These are phyloP conservation scores for Notolabrus celidotus DNA, from an alignment of 2,797 vertebrate species.

Conservation along the genomic window DNA sequence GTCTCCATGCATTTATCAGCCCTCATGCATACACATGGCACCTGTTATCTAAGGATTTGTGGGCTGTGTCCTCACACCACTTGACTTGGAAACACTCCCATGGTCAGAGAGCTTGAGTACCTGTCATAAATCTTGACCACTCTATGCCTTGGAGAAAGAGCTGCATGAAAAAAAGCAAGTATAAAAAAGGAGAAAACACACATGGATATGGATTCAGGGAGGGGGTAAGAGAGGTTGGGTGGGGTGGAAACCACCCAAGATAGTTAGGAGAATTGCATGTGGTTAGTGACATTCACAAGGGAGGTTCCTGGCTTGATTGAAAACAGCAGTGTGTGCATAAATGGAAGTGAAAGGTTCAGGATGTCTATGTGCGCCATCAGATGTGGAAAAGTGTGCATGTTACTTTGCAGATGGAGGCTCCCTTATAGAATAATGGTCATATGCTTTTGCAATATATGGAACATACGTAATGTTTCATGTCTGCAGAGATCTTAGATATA, in stretches of 20 bases:
- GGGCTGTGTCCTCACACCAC: slow-evolving; percentile 49
- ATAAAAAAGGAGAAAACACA: slow-evolving; percentile 39
- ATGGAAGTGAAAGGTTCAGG: slow-evolving; percentile 57
- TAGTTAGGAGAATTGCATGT: slow-evolving; percentile 74
- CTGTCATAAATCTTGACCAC: slow-evolving; percentile 75
- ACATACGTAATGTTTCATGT: slow-evolving; percentile 13
- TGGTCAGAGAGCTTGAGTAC: slow-evolving; percentile 51
- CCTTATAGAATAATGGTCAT: slow-evolving; percentile 10
- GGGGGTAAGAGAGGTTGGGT: slow-evolving; percentile 44
- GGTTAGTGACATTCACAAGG: slow-evolving; percentile 74
- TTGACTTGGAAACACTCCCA: slow-evolving; percentile 51
- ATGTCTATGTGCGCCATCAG: slow-evolving; percentile 38
- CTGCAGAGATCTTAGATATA: slow-evolving; percentile 10
- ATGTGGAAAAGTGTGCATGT: slow-evolving; percentile 13
- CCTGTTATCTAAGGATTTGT: slow-evolving; percentile 63
- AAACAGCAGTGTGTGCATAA: slow-evolving; percentile 69
- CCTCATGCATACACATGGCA: slow-evolving; percentile 46
- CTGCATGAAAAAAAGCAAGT: slow-evolving; percentile 33
- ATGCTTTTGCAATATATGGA: slow-evolving; percentile 6
- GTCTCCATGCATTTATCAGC: slow-evolving; percentile 22
- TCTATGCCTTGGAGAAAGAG: slow-evolving; percentile 58
- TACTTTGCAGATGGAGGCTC: slow-evolving; percentile 4
- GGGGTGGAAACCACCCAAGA: slow-evolving; percentile 68
- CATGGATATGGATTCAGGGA: slow-evolving; percentile 56
- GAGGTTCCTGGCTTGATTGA: slow-evolving; percentile 69